These are phyloP conservation scores for Karalla daura DNA, from an alignment of 2,797 vertebrate genomes.

Conservation along the genomic window DNA sequence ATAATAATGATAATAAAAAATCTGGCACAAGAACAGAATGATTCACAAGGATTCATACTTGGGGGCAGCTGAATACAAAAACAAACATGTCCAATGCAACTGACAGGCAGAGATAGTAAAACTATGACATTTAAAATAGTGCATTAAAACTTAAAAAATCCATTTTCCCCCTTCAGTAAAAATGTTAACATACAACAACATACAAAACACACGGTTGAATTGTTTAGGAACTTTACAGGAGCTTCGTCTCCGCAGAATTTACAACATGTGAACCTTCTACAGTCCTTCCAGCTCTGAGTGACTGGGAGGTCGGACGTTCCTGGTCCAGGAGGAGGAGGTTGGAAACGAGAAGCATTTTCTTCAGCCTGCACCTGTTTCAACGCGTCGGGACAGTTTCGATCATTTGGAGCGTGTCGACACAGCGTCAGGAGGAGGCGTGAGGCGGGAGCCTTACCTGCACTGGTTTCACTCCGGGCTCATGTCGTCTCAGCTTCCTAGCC, in stretches of 20 bases:
- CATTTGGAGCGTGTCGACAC: background rate
- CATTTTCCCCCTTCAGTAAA: conserved; percentile 35
- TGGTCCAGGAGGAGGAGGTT: background rate
- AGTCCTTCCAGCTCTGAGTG: background rate
- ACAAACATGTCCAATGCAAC: too few relatives aligned
- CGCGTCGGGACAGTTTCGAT: conserved; percentile 12
- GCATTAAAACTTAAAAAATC: conserved; percentile 50
- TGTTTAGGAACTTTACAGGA: conserved; percentile 7
- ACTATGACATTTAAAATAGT: conserved; percentile 3
- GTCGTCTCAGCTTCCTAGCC: conserved; percentile 1
- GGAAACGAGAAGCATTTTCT: background rate
- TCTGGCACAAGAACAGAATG: too few relatives aligned
- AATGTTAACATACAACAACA: conserved; percentile 25
- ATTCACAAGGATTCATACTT: too few relatives aligned
- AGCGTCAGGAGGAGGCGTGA: background rate
- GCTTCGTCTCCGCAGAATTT: background rate
- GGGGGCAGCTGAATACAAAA: too few relatives aligned
- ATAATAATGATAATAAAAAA: too few relatives aligned
- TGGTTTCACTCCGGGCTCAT: conserved; percentile 4
- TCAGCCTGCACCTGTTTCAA: conserved; percentile 16
- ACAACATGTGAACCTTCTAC: background rate
- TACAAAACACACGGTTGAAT: conserved; percentile 35
- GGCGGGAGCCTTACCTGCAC: conserved; percentile 30
- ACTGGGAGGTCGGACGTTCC: background rate
- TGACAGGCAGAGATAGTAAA: conserved; percentile 15